Evolutionary conservation across 2,888 invertebrate species (phyloP).

Genomic region (Epistrophe eligans): DNA sequence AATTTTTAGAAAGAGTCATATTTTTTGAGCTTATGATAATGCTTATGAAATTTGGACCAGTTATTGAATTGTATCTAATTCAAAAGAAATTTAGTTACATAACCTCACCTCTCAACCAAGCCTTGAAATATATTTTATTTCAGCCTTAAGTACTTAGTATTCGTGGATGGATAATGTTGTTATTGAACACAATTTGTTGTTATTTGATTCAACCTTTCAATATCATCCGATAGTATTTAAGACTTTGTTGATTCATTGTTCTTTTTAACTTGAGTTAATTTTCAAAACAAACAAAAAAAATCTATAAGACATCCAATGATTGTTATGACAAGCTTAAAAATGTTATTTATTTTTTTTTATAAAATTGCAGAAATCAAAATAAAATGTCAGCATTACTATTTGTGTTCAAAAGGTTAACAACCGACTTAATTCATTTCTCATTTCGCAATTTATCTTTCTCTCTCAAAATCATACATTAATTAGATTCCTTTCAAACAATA

Average conservation of each 20-base stretch:
- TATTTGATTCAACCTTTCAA: not conserved
- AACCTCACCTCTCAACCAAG: not conserved
- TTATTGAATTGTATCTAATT: no score
- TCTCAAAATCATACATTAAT: slow-evolving; percentile 10
- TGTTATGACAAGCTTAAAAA: no score
- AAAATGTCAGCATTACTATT: not conserved
- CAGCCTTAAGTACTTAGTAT: not conserved
- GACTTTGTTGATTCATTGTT: not conserved
- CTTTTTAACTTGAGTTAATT: not conserved
- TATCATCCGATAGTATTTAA: not conserved
- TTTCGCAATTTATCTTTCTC: not conserved
- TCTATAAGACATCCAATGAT: not conserved
- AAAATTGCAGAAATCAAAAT: not conserved
- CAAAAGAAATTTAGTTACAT: no score
- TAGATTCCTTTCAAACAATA: slow-evolving; percentile 18
- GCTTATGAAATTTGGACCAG: no score
- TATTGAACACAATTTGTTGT: no score
- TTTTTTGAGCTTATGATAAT: no score
- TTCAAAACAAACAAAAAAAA: not conserved
- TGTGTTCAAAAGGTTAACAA: not conserved
- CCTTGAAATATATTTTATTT: not conserved
- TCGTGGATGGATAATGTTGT: not conserved
- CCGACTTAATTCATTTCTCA: slow-evolving; percentile 24
- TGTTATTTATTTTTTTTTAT: not conserved
- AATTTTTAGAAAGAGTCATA: no score